Conservation (phyloP, 2,888 invertebrate genomes). For the Zygothrica quintamaculata region DNA sequence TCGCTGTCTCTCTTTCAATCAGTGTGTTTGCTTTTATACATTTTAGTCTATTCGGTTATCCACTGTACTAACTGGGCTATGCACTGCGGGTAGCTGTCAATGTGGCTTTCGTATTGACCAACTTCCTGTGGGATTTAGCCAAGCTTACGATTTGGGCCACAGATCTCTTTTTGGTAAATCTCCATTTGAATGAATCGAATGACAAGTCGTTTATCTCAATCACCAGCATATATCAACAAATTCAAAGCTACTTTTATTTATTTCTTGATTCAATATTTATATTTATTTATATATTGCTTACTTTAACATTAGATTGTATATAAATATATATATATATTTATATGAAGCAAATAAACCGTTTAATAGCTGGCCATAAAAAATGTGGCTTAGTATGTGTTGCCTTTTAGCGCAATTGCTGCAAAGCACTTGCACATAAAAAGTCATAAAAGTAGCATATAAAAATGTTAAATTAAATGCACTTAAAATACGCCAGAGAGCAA, state of each 20-base stretch:
- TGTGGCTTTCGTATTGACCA: neutral
- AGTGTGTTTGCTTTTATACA: slow-evolving; percentile 33
- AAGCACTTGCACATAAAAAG: neutral
- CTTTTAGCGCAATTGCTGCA: neutral
- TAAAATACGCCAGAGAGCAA: slow-evolving; percentile 20
- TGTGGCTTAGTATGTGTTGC: neutral
- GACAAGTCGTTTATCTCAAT: slow-evolving; percentile 18
- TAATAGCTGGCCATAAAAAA: slow-evolving; percentile 19
- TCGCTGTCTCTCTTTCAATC: neutral
- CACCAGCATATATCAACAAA: neutral
- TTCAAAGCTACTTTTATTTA: neutral
- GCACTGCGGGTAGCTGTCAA: slow-evolving; percentile 3
- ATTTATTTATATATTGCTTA: neutral
- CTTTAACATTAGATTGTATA: too few species aligned
- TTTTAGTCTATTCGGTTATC: slow-evolving; percentile 33
- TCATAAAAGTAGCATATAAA: slow-evolving; percentile 37
- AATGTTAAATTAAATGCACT: slow-evolving; percentile 46
- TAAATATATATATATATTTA: neutral
- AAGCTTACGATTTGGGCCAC: slow-evolving; percentile 20
- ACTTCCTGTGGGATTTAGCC: neutral
- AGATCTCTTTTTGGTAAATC: neutral
- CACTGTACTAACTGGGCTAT: slow-evolving; percentile 25
- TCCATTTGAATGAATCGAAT: slow-evolving; percentile 23
- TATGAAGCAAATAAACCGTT: neutral
- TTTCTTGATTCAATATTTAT: neutral